A percentile compares a stretch with the other conserved stretches of the same genome.
Evolutionary conservation across 2,797 vertebrate genomes (phyloP).

Genomic region (Orestias chungarensis): DNA sequence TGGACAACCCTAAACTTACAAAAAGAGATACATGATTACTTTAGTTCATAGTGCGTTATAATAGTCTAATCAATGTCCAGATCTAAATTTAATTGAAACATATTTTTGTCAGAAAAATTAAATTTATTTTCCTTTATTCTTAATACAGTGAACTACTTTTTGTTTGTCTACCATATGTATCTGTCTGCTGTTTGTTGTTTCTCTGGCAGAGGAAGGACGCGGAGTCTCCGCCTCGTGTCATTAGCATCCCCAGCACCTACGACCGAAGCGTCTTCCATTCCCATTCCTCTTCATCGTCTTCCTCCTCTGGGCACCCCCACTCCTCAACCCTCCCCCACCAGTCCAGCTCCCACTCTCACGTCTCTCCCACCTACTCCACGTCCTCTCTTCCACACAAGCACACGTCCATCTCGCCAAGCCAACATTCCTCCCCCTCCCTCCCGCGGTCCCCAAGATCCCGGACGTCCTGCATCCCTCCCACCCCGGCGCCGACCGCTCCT

Average conservation of each 20-base stretch:
- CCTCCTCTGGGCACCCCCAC: slow-evolving; percentile 66
- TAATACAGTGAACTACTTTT: not conserved
- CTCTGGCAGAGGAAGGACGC: slow-evolving; percentile 83
- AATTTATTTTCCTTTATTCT: not conserved
- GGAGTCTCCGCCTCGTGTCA: slow-evolving; percentile 84
- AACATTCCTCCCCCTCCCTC: slow-evolving; percentile 77
- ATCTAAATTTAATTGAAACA: not conserved
- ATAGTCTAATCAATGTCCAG: not conserved
- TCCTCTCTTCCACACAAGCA: slow-evolving; percentile 84
- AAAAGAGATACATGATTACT: not conserved
- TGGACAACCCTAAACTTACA: not conserved
- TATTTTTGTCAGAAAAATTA: not conserved
- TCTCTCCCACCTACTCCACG: slow-evolving; percentile 71
- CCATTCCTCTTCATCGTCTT: slow-evolving; percentile 71
- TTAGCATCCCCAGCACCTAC: slow-evolving; percentile 85
- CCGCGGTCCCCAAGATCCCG: slow-evolving; percentile 86
- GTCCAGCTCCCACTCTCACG: slow-evolving; percentile 63
- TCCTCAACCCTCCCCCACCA: slow-evolving; percentile 73
- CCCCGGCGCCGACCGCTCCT: slow-evolving; percentile 76
- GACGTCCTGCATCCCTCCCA: slow-evolving; percentile 81
- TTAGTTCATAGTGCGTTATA: not conserved
- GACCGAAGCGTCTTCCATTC: slow-evolving; percentile 85
- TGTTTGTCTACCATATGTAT: not conserved
- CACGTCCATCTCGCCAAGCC: slow-evolving; percentile 67
- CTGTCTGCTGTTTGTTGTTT: not conserved